Conservation (phyloP, 2,888 invertebrate species). For the Melinaea marsaeus region DNA sequence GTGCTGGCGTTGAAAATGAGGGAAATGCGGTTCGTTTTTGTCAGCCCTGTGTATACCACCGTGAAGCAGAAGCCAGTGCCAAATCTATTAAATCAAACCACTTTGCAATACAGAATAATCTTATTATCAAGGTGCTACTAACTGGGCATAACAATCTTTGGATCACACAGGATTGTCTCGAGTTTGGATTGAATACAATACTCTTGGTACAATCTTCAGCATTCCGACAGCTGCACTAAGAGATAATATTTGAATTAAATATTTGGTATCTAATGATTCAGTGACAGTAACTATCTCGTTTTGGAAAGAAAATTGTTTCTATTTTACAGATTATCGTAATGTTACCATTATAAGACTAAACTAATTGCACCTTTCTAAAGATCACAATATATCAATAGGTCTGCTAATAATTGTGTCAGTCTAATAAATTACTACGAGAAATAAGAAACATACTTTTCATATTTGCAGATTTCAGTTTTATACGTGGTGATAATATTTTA, state of each 20-base stretch:
- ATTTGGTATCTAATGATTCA: too few relatives aligned
- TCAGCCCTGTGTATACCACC: slow-evolving; percentile 97
- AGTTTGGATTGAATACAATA: too few relatives aligned
- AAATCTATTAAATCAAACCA: slow-evolving; percentile 74
- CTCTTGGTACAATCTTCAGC: too few relatives aligned
- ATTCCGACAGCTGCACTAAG: too few relatives aligned
- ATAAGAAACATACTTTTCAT: slow-evolving; percentile 76
- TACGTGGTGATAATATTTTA: neutral
- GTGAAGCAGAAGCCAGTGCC: slow-evolving; percentile 97
- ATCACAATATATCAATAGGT: slow-evolving; percentile 92
- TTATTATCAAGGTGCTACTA: neutral
- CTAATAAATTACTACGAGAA: slow-evolving; percentile 81
- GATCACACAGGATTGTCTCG: too few relatives aligned
- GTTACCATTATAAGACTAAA: neutral
- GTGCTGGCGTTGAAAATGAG: slow-evolving; percentile 98
- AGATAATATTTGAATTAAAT: too few relatives aligned
- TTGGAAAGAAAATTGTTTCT: neutral
- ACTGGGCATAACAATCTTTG: too few relatives aligned
- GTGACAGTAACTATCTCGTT: too few relatives aligned
- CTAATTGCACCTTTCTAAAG: slow-evolving; percentile 86
- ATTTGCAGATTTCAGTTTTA: too few relatives aligned
- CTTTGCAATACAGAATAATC: neutral
- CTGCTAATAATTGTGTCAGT: slow-evolving; percentile 45
- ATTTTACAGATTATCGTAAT: neutral
- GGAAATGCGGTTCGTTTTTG: slow-evolving; percentile 98